These are phyloP conservation scores for Sebastiscus tertius DNA, from an alignment of 2,797 vertebrate species.

Conservation along the genomic window DNA sequence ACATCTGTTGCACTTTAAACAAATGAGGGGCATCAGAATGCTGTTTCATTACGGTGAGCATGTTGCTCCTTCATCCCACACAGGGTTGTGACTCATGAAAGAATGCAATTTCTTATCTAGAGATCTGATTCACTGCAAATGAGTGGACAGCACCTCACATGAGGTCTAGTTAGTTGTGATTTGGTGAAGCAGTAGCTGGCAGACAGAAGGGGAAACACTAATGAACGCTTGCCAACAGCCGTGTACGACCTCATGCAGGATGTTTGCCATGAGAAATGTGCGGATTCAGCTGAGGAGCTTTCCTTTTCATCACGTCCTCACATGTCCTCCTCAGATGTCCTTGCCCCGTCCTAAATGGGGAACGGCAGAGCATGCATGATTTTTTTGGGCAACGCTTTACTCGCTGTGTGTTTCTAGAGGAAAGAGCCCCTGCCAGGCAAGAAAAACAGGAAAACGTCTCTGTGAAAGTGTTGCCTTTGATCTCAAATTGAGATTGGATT, in stretches of 20 bases:
- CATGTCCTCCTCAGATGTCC: slow-evolving; percentile 38
- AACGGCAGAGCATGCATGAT: slow-evolving; percentile 5
- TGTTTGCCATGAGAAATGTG: slow-evolving; percentile 11
- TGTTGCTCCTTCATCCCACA: not conserved
- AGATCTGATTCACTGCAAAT: slow-evolving; percentile 5
- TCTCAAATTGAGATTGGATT: slow-evolving; percentile 72
- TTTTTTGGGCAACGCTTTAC: slow-evolving; percentile 24
- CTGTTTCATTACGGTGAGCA: slow-evolving; percentile 4
- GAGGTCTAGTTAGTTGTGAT: slow-evolving; percentile 2
- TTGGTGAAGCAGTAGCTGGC: slow-evolving; percentile 2
- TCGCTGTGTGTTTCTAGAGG: slow-evolving; percentile 25
- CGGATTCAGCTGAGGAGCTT: slow-evolving; percentile 37
- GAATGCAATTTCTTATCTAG: not conserved
- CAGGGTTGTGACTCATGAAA: slow-evolving; percentile 24
- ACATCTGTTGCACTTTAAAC: slow-evolving; percentile 39
- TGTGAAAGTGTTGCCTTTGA: slow-evolving; percentile 65
- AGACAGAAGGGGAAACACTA: slow-evolving; percentile 17
- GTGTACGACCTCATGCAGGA: slow-evolving; percentile 13
- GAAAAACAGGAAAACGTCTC: slow-evolving; percentile 55
- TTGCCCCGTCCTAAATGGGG: slow-evolving; percentile 18
- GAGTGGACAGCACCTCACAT: not conserved
- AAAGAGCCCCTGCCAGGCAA: slow-evolving; percentile 28
- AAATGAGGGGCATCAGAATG: slow-evolving; percentile 15
- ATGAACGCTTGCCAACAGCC: slow-evolving; percentile 20
- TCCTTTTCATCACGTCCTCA: slow-evolving; percentile 17